Conservation (phyloP, 2,888 invertebrate species). For the Diarsia dahlii region DNA sequence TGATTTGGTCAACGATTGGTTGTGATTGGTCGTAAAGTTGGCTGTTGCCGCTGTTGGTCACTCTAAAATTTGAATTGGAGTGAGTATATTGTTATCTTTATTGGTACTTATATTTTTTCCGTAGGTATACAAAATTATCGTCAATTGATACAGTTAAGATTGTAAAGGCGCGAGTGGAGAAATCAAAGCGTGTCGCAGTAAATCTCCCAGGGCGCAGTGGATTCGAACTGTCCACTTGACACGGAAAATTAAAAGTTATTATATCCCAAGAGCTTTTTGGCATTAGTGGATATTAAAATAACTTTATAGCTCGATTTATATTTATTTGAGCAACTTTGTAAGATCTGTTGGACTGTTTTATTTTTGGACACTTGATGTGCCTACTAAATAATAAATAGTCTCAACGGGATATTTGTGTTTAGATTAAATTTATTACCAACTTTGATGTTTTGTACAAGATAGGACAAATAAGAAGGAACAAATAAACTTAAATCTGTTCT, state of each 20-base stretch:
- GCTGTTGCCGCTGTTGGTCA: conserved; percentile 74
- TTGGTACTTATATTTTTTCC: conserved; percentile 31
- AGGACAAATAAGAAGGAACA: neutral
- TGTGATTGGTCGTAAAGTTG: conserved; percentile 76
- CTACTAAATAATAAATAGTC: neutral
- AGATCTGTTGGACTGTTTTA: conserved; percentile 19
- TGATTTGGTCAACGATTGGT: conserved; percentile 78
- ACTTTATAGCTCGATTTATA: conserved; percentile 70
- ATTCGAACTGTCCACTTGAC: conserved; percentile 86
- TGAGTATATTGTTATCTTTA: conserved; percentile 78
- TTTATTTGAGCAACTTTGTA: conserved; percentile 47
- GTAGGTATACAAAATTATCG: conserved; percentile 73
- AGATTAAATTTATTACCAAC: neutral
- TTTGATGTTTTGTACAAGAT: neutral
- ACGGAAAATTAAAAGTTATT: conserved; percentile 85
- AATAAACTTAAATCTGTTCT: neutral
- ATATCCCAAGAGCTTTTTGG: conserved; percentile 79
- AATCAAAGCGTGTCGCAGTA: conserved; percentile 87
- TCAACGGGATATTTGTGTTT: neutral
- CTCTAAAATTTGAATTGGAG: conserved; percentile 76
- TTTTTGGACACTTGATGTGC: neutral
- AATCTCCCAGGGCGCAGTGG: conserved; percentile 84
- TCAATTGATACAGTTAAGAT: conserved; percentile 75
- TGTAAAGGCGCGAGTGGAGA: conserved; percentile 78
- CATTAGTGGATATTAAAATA: conserved; percentile 79